These are phyloP conservation scores for Ceratosolen solmsi DNA, from an alignment of 1,140 invertebrate genomes.

Conservation along the genomic window DNA sequence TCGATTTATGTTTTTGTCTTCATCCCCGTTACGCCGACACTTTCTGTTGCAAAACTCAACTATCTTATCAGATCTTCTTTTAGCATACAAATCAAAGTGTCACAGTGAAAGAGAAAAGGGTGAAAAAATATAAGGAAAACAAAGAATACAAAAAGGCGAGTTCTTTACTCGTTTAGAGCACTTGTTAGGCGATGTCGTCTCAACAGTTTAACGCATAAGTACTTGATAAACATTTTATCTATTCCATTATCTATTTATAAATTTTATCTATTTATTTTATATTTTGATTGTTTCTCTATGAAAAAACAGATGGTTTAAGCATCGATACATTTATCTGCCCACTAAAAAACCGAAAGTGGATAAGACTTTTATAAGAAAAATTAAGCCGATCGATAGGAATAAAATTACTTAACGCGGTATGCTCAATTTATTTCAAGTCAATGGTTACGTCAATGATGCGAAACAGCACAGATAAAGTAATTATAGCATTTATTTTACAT, in stretches of 20 bases:
- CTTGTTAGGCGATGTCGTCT: conserved; percentile 35
- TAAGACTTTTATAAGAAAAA: too few species aligned
- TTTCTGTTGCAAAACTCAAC: conserved; percentile 50
- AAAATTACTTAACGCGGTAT: too few species aligned
- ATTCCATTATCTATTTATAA: too few species aligned
- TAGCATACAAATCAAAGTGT: conserved; percentile 60
- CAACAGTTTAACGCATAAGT: too few species aligned
- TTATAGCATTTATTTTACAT: too few species aligned
- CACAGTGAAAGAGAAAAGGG: not conserved
- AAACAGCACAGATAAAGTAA: too few species aligned
- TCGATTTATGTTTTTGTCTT: conserved; percentile 9
- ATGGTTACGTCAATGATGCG: too few species aligned
- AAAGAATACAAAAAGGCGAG: conserved; percentile 16
- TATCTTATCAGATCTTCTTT: conserved; percentile 56
- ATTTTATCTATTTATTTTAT: too few species aligned
- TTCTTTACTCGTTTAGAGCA: not conserved
- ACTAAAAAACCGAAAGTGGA: too few species aligned
- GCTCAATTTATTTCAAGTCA: too few species aligned
- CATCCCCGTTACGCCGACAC: conserved; percentile 7
- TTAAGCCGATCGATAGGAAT: too few species aligned
- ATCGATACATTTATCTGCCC: conserved; percentile 9
- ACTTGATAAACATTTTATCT: conserved; percentile 30
- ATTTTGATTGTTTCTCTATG: not conserved
- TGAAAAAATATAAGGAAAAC: too few species aligned
- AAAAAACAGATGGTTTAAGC: not conserved